Conservation (phyloP, 2,888 invertebrate species). For the Noctua janthina region DNA sequence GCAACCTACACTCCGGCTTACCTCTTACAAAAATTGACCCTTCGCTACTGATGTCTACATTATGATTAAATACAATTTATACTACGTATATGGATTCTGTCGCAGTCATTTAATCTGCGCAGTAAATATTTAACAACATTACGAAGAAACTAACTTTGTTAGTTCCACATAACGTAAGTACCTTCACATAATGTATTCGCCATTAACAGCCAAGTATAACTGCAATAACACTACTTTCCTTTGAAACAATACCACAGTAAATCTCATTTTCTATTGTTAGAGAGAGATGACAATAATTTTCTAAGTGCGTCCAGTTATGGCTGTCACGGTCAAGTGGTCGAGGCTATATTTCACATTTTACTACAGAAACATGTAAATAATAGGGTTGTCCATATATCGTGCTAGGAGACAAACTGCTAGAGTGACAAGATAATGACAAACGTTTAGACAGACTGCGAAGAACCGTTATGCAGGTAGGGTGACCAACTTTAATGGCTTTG, state of each 20-base stretch:
- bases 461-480: slow-evolving; percentile 50
- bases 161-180: not conserved
- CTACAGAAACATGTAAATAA: slow-evolving; percentile 51
- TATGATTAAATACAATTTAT: not conserved
- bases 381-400: slow-evolving; percentile 45
- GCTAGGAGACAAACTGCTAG: slow-evolving; percentile 44
- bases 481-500: slow-evolving; percentile 29
- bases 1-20: too few species aligned
- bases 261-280: slow-evolving; percentile 34
- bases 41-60: too few species aligned
- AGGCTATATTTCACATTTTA: slow-evolving; percentile 48
- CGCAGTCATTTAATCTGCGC: not conserved
- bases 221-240: slow-evolving; percentile 25
- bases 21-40: too few species aligned
- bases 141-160: slow-evolving; percentile 17
- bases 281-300: slow-evolving; percentile 40
- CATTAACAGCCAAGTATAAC: slow-evolving; percentile 20
- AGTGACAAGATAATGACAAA: slow-evolving; percentile 58
- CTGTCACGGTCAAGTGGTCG: slow-evolving; percentile 54
- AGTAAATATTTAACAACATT: slow-evolving; percentile 15
- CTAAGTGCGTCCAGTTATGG: slow-evolving; percentile 20
- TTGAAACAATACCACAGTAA: slow-evolving; percentile 41
- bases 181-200: slow-evolving; percentile 1
- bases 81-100: not conserved
- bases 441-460: slow-evolving; percentile 41